A percentile compares a stretch with the other conserved stretches of the same genome.
Evolutionary conservation across 92 coral and sea anemone species (phyloP).

Genomic region (Umimayanthus chanpuru): DNA sequence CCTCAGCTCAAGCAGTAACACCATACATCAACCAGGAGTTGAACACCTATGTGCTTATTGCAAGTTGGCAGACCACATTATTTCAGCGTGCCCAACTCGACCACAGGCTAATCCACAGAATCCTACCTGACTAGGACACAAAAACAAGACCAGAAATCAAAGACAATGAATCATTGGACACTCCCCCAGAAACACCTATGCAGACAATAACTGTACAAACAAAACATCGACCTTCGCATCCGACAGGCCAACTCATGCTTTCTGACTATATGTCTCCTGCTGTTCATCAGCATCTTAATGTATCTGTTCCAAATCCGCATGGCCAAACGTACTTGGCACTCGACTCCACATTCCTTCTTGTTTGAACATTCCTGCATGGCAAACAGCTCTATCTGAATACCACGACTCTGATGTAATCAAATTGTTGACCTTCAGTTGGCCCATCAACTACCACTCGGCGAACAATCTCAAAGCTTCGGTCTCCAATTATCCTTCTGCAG

Average conservation of each 20-base stretch:
- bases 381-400: constrained; percentile 38
- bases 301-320: not conserved
- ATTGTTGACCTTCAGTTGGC: constrained; percentile 53
- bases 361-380: constrained; percentile 45
- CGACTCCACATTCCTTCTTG: constrained; percentile 30
- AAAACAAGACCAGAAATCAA: not conserved
- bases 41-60: constrained; percentile 24
- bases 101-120: constrained; percentile 17
- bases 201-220: not conserved
- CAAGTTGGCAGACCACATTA: constrained; percentile 33
- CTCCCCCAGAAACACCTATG: not conserved
- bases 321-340: constrained; percentile 51
- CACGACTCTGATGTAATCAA: constrained; percentile 27
- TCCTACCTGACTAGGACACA: constrained; percentile 9
- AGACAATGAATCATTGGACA: not conserved
- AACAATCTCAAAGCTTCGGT: constrained; percentile 35
- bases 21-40: constrained; percentile 23
- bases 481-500: constrained; percentile 48
- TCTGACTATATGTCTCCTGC: not conserved
- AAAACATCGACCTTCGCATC: not conserved
- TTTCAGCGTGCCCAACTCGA: constrained; percentile 33
- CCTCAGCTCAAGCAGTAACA: constrained; percentile 4
- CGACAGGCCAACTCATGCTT: not conserved
- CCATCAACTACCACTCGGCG: constrained; percentile 28
- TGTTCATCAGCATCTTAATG: not conserved